Evolutionary conservation across 2,797 vertebrate genomes (phyloP).

Genomic region (Enteromius paludinosus): DNA sequence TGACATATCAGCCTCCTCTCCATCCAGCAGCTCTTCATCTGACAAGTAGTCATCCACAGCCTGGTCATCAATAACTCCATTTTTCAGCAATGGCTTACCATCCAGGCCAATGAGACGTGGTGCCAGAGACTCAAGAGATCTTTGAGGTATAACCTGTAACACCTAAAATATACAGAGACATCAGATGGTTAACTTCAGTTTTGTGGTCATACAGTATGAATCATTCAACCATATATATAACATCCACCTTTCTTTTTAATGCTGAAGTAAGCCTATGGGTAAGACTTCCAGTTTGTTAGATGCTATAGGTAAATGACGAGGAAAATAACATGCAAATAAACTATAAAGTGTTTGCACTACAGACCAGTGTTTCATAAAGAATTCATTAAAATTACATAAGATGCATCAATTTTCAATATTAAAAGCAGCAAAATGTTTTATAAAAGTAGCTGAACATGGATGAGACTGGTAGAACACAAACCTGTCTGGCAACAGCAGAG

Average conservation of each 20-base stretch:
- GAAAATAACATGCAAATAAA: no score
- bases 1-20: slow-evolving; percentile 84
- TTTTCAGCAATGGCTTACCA: slow-evolving; percentile 73
- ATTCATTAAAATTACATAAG: no score
- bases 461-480: slow-evolving; percentile 52
- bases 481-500: slow-evolving; percentile 89
- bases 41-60: slow-evolving; percentile 74
- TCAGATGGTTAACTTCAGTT: neutral
- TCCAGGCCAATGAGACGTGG: slow-evolving; percentile 74
- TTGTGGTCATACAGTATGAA: neutral
- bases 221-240: neutral
- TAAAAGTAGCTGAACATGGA: no score
- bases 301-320: no score
- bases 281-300: no score
- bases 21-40: slow-evolving; percentile 76
- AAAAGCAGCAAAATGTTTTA: no score
- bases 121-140: slow-evolving; percentile 72
- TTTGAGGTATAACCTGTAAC: slow-evolving; percentile 82
- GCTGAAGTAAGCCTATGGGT: no score
- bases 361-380: no score
- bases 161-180: slow-evolving; percentile 66
- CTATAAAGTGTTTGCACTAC: no score
- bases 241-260: no score
- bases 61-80: slow-evolving; percentile 64
- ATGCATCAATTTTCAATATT: no score